A percentile compares a stretch with the other conserved stretches of the same genome.
phyloP scores from a whole-genome alignment of 2,113 vertebrate genomes.

The Dasyurus viverrinus region DNA sequence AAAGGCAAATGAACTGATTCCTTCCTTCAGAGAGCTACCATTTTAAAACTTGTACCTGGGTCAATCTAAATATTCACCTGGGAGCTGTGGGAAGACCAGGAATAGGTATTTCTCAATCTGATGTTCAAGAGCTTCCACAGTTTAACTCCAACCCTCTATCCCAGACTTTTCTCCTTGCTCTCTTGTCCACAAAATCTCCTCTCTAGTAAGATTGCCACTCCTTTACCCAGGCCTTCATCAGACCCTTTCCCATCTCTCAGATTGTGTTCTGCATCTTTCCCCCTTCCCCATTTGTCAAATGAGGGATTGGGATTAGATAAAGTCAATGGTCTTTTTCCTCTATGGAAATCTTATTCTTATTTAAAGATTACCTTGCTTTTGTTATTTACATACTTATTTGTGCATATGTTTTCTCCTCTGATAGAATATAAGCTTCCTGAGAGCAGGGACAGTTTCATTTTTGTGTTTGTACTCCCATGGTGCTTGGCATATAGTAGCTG shows the following conservation, averaged over 20 bases:
- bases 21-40: not conserved
- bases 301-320: not conserved
- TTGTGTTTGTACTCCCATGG: not conserved
- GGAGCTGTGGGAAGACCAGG: not conserved
- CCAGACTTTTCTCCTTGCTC: not conserved
- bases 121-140: not conserved
- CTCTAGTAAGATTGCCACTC: not conserved
- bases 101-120: not conserved
- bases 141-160: not conserved
- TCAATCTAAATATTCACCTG: not conserved
- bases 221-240: not conserved
- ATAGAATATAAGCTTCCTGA: not conserved
- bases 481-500: not conserved
- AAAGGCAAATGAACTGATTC: not conserved
- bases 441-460: not conserved
- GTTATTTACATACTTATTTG: not conserved
- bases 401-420: not conserved
- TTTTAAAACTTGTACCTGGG: not conserved
- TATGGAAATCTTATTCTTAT: not conserved
- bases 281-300: not conserved
- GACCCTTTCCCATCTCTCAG: not conserved
- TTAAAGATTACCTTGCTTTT: not conserved
- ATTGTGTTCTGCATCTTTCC: not conserved
- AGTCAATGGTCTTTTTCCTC: not conserved
- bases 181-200: not conserved